Conservation (phyloP, 2,797 vertebrate species). For the Hephaestus fuliginosus region DNA sequence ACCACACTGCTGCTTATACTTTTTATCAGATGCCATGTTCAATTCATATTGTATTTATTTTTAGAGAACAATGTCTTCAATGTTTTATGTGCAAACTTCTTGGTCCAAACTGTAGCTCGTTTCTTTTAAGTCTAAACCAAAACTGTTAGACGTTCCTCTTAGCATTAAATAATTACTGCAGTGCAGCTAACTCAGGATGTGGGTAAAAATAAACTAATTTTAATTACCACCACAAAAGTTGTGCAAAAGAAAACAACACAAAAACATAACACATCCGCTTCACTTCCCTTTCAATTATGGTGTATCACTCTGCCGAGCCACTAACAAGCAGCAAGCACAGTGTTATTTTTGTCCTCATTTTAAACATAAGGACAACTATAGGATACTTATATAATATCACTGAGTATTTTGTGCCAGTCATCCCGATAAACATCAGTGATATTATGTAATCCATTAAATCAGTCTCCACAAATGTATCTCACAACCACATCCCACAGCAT, state of each 20-base stretch:
- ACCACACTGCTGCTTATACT: background rate
- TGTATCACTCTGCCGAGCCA: background rate
- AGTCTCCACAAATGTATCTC: background rate
- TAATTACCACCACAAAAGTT: background rate
- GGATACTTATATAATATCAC: background rate
- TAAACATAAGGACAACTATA: background rate
- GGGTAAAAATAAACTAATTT: background rate
- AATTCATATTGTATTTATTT: conserved; percentile 4
- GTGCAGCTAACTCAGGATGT: background rate
- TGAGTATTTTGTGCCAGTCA: background rate
- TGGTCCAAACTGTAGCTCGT: background rate
- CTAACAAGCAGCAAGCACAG: background rate
- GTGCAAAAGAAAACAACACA: background rate
- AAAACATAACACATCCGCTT: conserved; percentile 8
- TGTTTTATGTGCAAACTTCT: background rate
- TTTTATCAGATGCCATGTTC: conserved; percentile 11
- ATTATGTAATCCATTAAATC: background rate
- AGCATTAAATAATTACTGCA: background rate
- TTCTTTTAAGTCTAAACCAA: background rate
- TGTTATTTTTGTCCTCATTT: background rate
- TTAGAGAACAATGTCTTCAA: background rate
- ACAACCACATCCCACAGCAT: background rate
- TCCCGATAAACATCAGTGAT: background rate
- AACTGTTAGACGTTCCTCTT: background rate
- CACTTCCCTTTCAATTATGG: background rate